Base-by-base conservation (phyloP, 2,888 invertebrate genomes). In the Drosophila crucigera region DNA sequence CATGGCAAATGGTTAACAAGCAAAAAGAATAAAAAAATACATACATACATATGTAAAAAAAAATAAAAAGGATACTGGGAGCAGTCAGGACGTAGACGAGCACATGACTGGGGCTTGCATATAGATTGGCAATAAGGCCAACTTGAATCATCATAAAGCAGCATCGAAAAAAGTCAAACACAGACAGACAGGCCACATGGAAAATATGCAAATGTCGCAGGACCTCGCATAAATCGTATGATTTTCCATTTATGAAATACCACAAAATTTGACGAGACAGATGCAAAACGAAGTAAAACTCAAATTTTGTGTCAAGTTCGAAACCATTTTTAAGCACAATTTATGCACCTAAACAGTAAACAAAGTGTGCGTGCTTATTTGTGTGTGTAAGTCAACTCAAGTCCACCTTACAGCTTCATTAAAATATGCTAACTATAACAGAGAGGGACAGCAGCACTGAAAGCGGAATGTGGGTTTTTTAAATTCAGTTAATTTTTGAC, bases 71-170 rank as follows among this genome's bases (percentile, higher is more conserved):
- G 66, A 53, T 58, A 60, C 61, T 37, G 52, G 62, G 59, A 68
- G 55, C 58, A 69, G 65, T 35, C 47, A 49, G 65, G 69, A 71
- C 71, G 63, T 53, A 55, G 77, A 66, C 69, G 54, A 65, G 70
- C 53, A 67, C 63, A 68, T 68, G 64, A 76, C 73, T 64, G 79
- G 73, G 72, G 82, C 83, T 76, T 87, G 85, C 85, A 85, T 84
- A 85, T 87, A 87, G 87, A 85, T 87, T 87, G 85, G 82, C 85
- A 84, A 85, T 85, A 85, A 85, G 83, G 78, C 73, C 83, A 84
- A 85, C 80, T 84, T 78, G 82, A 80, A 86, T 74, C 84, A 79
- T 83, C 85, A 83, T 84, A 84, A 73, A 69, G 71, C 75, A 75
- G 62, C 73, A 60, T 68, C 60, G 50, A 30, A 60, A 61, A 58